Base-by-base conservation (phyloP, 2,113 vertebrate species). In the Ivindomyrus marchei region DNA sequence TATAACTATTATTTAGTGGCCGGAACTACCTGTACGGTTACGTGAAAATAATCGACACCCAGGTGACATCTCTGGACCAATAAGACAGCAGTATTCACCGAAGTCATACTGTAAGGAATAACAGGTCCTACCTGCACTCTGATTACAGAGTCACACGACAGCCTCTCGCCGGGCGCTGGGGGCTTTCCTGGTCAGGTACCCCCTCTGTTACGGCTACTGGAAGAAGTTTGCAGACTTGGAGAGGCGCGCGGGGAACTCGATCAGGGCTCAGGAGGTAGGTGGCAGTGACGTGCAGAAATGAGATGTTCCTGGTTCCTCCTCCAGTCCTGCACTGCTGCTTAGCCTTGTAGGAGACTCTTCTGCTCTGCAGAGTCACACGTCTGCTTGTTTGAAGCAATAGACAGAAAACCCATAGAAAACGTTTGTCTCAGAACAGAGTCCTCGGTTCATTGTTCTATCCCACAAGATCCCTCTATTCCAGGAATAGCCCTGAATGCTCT, bases 121-220 rank as follows among this genome's bases (percentile, higher is more conserved):
- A 53, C 24, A 2, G 39, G 0, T 77, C 74, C 36, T 3, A 39
- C 4, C 85, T 87, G 85, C 50, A 36, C 13, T 39, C 17, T 0
- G 83, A 52, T 53, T 88, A 0, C 93, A 97, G 97, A 95, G 96
- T 90, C 95, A 97, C 88, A 88, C 96, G 11, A 92, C 88, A 0
- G 95, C 96, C 0, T 96, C 95, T 10, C 96, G 95, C 45, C 95
- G 93, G 66, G 95, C 97, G 0, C 95, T 97, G 2, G 94, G 94
- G 21, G 96, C 95, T 19, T 98, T 98, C 87, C 96, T 98, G 8
- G 6, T 50, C 1, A 94, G 94, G 3, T 97, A 97, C 87, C 97
- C 97, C 0, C 96, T 97, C 27, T 97, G 97, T 91, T 97, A 98
- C 0, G 97, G 97, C 70, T 98, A 97, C 92, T 98, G 97, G 97